Evolutionary conservation across 2,113 vertebrate genomes (phyloP), one percentile per base, ranked within the genome.

Genomic region (Pan troglodytes): DNA sequence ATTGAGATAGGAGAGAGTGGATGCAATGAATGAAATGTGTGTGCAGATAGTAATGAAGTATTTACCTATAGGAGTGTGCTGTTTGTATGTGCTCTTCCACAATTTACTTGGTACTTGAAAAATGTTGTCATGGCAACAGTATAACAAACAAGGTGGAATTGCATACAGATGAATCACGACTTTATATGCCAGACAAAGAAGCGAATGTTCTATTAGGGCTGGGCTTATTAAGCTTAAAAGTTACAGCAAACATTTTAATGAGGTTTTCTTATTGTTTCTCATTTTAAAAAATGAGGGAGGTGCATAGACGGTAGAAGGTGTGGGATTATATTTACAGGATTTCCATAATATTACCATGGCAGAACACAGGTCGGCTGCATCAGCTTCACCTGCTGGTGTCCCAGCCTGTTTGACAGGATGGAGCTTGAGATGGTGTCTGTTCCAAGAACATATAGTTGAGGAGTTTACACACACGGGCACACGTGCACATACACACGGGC

Each of bases 61-160:
- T 96, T 98, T 97, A 96, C 93, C 89, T 98, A 95, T 87, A 97
- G 97, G 80, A 98, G 78, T 45, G 92, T 64, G 94, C 95, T 97
- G 73, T 98, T 98, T 98, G 95, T 95, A 93, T 97, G 94, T 93
- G 88, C 83, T 97, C 94, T 97, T 98, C 93, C 92, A 82, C 94
- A 96, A 98, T 98, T 98, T 98, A 94, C 92, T 98, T 93, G 38
- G 38, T 97, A 97, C 97, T 98, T 98, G 96, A 98, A 96, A 97
- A 97, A 80, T 72, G 98, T 98, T 98, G 82, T 97, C 98, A 98
- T 98, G 95, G 96, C 80, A 98, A 98, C 97, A 5, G 52, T 94
- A 97, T 97, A 97, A 98, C 96, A 98, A 98, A 98, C 97, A 98
- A 98, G 96, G 94, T 91, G 5, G 81, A 98, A 98, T 67, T 92